Conservation (phyloP, 2,797 vertebrate species). For the Sparus aurata region DNA sequence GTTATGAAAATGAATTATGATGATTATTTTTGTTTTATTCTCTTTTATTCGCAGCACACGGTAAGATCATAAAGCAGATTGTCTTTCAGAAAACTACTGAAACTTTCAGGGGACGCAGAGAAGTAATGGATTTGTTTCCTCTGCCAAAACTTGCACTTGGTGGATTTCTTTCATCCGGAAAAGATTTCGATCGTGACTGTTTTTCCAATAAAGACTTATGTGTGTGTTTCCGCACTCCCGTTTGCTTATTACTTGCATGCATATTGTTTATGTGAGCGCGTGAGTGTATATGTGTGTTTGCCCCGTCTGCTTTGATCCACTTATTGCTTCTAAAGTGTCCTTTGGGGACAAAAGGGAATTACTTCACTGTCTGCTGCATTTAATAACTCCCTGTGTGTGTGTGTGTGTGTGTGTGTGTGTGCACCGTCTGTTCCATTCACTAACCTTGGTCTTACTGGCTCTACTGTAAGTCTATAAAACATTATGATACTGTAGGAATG, state of each 20-base stretch:
- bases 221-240: not conserved
- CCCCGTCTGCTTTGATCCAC: slow-evolving; percentile 49
- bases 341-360: slow-evolving; percentile 62
- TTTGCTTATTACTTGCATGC: not conserved
- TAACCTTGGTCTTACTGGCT: slow-evolving; percentile 52
- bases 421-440: slow-evolving; percentile 41
- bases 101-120: slow-evolving; percentile 5
- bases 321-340: slow-evolving; percentile 59
- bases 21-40: slow-evolving; percentile 59
- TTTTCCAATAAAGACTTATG: not conserved
- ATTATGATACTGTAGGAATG: slow-evolving; percentile 48
- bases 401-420: slow-evolving; percentile 17
- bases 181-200: not conserved
- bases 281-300: slow-evolving; percentile 21
- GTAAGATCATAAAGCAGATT: slow-evolving; percentile 59
- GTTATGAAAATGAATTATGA: slow-evolving; percentile 69
- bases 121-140: slow-evolving; percentile 19
- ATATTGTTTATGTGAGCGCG: not conserved
- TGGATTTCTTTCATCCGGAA: slow-evolving; percentile 16
- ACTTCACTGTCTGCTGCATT: slow-evolving; percentile 69
- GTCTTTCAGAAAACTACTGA: slow-evolving; percentile 48
- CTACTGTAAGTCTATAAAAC: slow-evolving; percentile 59
- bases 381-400: slow-evolving; percentile 49
- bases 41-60: slow-evolving; percentile 55
- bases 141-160: slow-evolving; percentile 28